Conservation (phyloP, 2,888 invertebrate species). For the Drosophila infuscata region DNA sequence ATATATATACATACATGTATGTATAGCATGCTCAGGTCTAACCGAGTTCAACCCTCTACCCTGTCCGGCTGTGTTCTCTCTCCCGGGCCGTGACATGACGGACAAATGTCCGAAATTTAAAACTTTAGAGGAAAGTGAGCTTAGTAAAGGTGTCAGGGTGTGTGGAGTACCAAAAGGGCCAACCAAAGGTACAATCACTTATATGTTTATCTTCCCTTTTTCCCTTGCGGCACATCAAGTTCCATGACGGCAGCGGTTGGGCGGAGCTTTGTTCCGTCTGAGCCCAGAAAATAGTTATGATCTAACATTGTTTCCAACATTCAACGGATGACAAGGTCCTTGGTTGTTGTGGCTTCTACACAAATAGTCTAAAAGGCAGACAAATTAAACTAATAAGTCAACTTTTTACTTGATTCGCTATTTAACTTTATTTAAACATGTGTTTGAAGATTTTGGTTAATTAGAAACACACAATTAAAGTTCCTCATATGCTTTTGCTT, state of each 20-base stretch:
- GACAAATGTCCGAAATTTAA: conserved; percentile 80
- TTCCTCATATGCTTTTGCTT: neutral
- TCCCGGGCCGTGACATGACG: conserved; percentile 64
- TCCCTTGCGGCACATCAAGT: conserved; percentile 8
- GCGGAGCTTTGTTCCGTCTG: conserved; percentile 47
- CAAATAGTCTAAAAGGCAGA: neutral
- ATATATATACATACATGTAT: conserved; percentile 12
- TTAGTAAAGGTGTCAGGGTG: conserved; percentile 20
- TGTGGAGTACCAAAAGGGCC: conserved; percentile 12
- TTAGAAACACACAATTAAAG: neutral
- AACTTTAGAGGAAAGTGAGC: conserved; percentile 67
- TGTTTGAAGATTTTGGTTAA: neutral
- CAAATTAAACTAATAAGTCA: neutral
- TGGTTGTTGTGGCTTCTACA: neutral
- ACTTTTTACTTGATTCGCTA: neutral
- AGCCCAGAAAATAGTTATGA: conserved; percentile 62
- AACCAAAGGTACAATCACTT: neutral
- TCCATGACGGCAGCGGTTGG: conserved; percentile 41
- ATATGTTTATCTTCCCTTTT: neutral
- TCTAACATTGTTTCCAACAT: conserved; percentile 59
- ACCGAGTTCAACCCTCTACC: conserved; percentile 56
- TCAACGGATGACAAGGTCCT: conserved; percentile 32
- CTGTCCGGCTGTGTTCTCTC: conserved; percentile 38
- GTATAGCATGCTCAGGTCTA: conserved; percentile 46
- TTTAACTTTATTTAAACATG: neutral